Conservation (phyloP, 2,888 invertebrate genomes). For the Drosophila suboccidentalis region DNA sequence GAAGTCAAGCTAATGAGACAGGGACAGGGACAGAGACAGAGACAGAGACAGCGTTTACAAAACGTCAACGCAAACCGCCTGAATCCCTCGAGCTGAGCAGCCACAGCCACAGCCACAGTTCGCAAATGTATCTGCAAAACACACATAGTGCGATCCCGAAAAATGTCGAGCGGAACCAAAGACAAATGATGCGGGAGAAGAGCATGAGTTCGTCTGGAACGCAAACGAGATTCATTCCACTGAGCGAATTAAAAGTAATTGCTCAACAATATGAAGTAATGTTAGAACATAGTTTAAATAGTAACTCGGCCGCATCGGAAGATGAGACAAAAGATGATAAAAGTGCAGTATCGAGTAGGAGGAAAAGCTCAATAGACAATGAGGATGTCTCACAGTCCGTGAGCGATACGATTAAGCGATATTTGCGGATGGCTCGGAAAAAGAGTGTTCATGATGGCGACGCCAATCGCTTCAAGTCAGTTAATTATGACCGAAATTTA, state of each 20-base stretch:
- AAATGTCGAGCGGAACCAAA: neutral
- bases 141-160: neutral
- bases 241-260: slow-evolving; percentile 77
- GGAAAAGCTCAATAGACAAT: slow-evolving; percentile 93
- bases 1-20: neutral
- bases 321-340: slow-evolving; percentile 73
- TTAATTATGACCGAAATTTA: slow-evolving; percentile 94
- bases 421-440: slow-evolving; percentile 94
- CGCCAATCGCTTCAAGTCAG: slow-evolving; percentile 93
- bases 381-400: slow-evolving; percentile 95
- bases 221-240: slow-evolving; percentile 83
- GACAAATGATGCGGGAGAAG: slow-evolving; percentile 32
- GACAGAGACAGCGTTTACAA: neutral
- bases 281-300: slow-evolving; percentile 57
- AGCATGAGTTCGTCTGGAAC: slow-evolving; percentile 69
- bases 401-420: slow-evolving; percentile 94
- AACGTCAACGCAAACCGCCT: slow-evolving; percentile 60
- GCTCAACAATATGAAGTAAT: slow-evolving; percentile 78
- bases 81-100: slow-evolving; percentile 45
- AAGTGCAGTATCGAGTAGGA: slow-evolving; percentile 82
- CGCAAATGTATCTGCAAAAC: neutral
- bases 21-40: too few relatives aligned
- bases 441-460: slow-evolving; percentile 91
- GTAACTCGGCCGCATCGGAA: slow-evolving; percentile 57
- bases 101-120: neutral